Evolutionary conservation across 2,113 vertebrate species (phyloP).

Genomic region (Rhombomys opimus): DNA sequence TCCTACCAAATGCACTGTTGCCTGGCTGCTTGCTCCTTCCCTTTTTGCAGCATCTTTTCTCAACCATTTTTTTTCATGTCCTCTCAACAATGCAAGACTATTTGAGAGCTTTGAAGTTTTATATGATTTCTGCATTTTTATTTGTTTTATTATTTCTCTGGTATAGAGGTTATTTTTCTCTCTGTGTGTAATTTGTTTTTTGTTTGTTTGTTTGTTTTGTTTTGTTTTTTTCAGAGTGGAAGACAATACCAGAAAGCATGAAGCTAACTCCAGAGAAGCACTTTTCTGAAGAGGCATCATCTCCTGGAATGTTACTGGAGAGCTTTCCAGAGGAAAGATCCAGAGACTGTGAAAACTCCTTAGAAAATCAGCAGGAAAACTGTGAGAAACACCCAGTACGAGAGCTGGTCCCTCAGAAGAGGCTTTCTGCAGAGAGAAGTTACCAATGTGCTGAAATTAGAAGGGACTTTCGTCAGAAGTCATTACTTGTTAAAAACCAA

Average conservation of each 20-base stretch:
- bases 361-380: constrained; percentile 56
- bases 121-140: not conserved
- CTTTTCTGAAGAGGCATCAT: constrained; percentile 49
- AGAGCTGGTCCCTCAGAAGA: constrained; percentile 60
- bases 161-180: not conserved
- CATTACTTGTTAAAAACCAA: constrained; percentile 65
- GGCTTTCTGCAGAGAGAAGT: constrained; percentile 59
- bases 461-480: constrained; percentile 56
- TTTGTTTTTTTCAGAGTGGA: constrained; percentile 60
- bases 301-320: constrained; percentile 49
- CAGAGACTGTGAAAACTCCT: constrained; percentile 36
- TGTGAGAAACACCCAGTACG: constrained; percentile 53
- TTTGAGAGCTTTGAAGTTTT: constrained; percentile 12
- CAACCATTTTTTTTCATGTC: not conserved
- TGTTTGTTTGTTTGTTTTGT: too few relatives aligned
- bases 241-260: constrained; percentile 40
- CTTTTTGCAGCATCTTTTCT: not conserved
- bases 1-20: not conserved
- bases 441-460: constrained; percentile 55
- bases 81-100: not conserved
- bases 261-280: constrained; percentile 40
- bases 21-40: not conserved
- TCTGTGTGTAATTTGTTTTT: constrained; percentile 9
- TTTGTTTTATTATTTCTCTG: constrained; percentile 52
- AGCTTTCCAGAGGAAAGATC: constrained; percentile 68